Evolutionary conservation across 2,888 invertebrate genomes (phyloP).

Genomic region (Tanypteryx hageni): DNA sequence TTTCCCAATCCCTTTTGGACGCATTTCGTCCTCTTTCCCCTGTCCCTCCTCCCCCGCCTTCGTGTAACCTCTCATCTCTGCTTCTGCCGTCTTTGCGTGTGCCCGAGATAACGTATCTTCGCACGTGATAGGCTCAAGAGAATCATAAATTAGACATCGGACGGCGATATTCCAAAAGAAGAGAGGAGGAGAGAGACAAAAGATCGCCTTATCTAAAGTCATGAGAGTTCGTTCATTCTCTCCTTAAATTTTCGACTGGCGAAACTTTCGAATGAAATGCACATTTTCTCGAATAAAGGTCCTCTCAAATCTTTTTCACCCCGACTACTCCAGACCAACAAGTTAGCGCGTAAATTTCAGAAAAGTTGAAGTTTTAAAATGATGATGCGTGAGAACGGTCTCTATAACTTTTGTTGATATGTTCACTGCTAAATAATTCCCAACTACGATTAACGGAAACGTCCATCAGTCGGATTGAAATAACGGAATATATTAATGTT

Average conservation of each 20-base stretch:
- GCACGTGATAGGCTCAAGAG: not conserved
- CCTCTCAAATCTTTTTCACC: too few species aligned
- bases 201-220: not conserved
- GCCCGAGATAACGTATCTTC: not conserved
- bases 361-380: too few species aligned
- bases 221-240: not conserved
- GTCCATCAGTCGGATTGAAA: too few species aligned
- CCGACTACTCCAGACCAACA: too few species aligned
- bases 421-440: too few species aligned
- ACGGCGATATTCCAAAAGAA: not conserved
- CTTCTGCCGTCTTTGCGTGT: not conserved
- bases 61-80: not conserved
- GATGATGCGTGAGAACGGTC: too few species aligned
- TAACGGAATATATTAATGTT: too few species aligned
- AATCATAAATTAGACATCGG: not conserved
- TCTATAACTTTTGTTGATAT: too few species aligned
- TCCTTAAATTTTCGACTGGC: not conserved
- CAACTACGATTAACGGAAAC: too few species aligned
- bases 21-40: not conserved
- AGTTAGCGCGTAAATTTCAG: too few species aligned
- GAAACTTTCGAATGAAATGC: too few species aligned
- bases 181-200: not conserved
- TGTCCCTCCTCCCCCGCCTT: not conserved
- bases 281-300: too few species aligned
- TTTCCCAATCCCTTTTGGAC: constrained; percentile 1